These are phyloP conservation scores for Macrotrachela quadricornifera DNA, from an alignment of 1,140 invertebrate genomes.

Conservation along the genomic window DNA sequence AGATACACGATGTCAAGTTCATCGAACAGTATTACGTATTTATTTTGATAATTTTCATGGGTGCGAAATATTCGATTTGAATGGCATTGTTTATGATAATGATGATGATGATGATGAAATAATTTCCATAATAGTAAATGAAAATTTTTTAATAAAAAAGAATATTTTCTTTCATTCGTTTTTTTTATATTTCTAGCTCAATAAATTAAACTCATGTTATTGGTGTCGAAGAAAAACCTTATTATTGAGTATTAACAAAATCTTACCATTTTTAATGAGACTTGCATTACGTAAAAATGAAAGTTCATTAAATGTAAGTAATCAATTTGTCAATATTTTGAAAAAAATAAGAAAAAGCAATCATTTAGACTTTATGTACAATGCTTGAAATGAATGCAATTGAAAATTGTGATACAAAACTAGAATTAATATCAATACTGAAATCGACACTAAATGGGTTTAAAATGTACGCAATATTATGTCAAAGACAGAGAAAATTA, in stretches of 20 bases:
- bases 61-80: slow-evolving; percentile 50
- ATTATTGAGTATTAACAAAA: slow-evolving; percentile 44
- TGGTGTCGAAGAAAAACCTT: slow-evolving; percentile 57
- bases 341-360: neutral
- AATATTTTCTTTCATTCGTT: too few species aligned
- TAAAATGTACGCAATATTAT: slow-evolving; percentile 46
- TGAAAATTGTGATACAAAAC: slow-evolving; percentile 35
- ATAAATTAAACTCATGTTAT: slow-evolving; percentile 48
- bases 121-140: slow-evolving; percentile 51
- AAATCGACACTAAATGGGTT: slow-evolving; percentile 50
- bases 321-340: too few species aligned
- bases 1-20: slow-evolving; percentile 51
- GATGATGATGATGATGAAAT: slow-evolving; percentile 49
- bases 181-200: slow-evolving; percentile 36
- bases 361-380: slow-evolving; percentile 42
- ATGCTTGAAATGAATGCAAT: slow-evolving; percentile 58
- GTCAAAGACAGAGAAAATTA: slow-evolving; percentile 50
- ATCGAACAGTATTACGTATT: slow-evolving; percentile 48
- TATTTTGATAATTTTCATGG: slow-evolving; percentile 50
- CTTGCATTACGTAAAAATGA: slow-evolving; percentile 48
- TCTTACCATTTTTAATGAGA: slow-evolving; percentile 47
- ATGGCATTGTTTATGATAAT: slow-evolving; percentile 42
- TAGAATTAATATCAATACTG: slow-evolving; percentile 57
- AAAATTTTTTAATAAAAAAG: too few species aligned
- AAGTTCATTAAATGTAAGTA: slow-evolving; percentile 28